These are phyloP conservation scores for Pocillopora damicornis DNA, from an alignment of 64 coral and sea anemone species.

Conservation along the genomic window DNA sequence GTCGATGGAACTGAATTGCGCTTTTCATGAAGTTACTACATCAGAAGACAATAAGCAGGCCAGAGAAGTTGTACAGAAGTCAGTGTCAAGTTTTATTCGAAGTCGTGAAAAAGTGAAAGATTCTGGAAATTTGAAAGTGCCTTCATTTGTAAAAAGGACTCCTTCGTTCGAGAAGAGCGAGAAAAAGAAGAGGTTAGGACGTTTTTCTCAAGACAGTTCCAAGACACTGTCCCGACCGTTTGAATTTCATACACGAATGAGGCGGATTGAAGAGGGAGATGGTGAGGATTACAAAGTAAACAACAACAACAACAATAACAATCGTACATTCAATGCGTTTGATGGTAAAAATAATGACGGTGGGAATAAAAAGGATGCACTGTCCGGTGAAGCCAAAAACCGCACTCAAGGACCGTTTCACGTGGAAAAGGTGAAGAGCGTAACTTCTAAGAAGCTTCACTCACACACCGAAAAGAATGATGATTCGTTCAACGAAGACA, in stretches of 20 bases:
- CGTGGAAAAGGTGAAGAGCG: slow-evolving; percentile 25
- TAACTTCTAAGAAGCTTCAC: background rate
- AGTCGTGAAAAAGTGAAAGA: slow-evolving; percentile 45
- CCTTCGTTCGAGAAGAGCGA: slow-evolving; percentile 44
- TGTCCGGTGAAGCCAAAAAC: slow-evolving; percentile 10
- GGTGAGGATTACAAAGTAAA: slow-evolving; percentile 13
- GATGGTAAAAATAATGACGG: background rate
- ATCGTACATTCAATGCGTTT: background rate
- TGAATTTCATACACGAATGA: slow-evolving; percentile 27
- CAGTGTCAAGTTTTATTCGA: slow-evolving; percentile 57
- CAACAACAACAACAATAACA: slow-evolving; percentile 22
- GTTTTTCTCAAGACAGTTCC: slow-evolving; percentile 28
- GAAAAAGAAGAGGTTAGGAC: slow-evolving; percentile 31
- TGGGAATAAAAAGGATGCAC: background rate
- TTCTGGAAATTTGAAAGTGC: slow-evolving; percentile 37
- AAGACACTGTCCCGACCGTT: background rate
- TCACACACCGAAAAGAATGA: background rate
- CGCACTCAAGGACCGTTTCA: slow-evolving; percentile 10
- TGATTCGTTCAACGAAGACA: background rate
- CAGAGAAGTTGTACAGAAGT: slow-evolving; percentile 55
- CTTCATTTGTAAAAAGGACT: slow-evolving; percentile 46
- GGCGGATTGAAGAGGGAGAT: slow-evolving; percentile 17
- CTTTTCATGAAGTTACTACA: slow-evolving; percentile 66
- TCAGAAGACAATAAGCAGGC: slow-evolving; percentile 63
- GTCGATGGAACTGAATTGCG: slow-evolving; percentile 52